A percentile compares a stretch with the other conserved stretches of the same genome.
phyloP scores from a whole-genome alignment of 2,888 invertebrate genomes.

The Alitta virens region DNA sequence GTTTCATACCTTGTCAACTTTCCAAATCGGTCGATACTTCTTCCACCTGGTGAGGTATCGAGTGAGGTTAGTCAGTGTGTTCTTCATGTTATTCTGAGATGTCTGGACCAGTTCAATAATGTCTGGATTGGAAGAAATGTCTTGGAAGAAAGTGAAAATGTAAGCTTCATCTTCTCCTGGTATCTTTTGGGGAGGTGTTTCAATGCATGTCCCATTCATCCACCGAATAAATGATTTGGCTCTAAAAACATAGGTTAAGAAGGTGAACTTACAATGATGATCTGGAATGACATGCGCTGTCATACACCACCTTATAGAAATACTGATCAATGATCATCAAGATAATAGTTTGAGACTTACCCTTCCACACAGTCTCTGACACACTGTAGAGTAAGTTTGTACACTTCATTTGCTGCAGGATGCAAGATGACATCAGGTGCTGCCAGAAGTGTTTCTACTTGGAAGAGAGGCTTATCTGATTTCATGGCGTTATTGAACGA shows the following conservation, averaged over 20 bases:
- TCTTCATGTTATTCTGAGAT: conserved; percentile 69
- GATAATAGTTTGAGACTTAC: conserved; percentile 52
- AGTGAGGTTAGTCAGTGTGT: conserved; percentile 68
- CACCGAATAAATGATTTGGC: conserved; percentile 77
- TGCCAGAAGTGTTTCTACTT: conserved; percentile 74
- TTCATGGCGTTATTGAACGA: conserved; percentile 66
- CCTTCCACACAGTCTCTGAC: conserved; percentile 76
- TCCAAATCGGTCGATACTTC: conserved; percentile 55
- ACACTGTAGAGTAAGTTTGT: conserved; percentile 72
- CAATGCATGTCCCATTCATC: conserved; percentile 79
- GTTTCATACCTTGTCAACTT: conserved; percentile 56
- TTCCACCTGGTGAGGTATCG: conserved; percentile 63
- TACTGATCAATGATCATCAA: too few species aligned
- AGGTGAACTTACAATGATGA: too few species aligned
- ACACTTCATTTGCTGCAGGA: conserved; percentile 75
- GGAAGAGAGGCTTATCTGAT: conserved; percentile 67
- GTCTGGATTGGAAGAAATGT: conserved; percentile 68
- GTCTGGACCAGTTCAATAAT: conserved; percentile 69
- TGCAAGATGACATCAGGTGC: conserved; percentile 74
- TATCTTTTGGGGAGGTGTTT: conserved; percentile 67
- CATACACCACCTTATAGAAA: too few species aligned
- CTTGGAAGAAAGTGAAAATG: conserved; percentile 76
- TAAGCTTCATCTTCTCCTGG: conserved; percentile 65
- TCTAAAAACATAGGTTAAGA: conserved; percentile 60
- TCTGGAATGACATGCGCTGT: too few species aligned